A percentile compares a stretch with the other conserved stretches of the same genome.
These are phyloP conservation scores for Notoglanidium macrostoma DNA, from an alignment of 2,797 vertebrate genomes.

Conservation along the genomic window DNA sequence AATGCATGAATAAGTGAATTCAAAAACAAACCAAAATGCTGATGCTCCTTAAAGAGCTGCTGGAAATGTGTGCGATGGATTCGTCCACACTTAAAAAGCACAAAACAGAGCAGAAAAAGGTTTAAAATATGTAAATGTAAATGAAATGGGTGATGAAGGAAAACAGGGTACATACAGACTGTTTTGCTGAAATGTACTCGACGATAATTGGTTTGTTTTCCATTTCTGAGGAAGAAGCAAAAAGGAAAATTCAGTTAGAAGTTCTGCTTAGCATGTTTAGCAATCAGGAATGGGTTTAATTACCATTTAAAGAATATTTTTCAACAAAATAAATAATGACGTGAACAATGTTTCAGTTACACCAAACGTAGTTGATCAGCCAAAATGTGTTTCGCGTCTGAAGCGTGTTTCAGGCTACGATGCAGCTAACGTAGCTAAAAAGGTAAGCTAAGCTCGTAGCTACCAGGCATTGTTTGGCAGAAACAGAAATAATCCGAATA, in stretches of 20 bases:
- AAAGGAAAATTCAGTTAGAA: not conserved
- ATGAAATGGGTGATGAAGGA: not conserved
- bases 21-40: not conserved
- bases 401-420: not conserved
- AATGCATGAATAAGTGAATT: not conserved
- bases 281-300: not conserved
- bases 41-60: not conserved
- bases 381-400: not conserved
- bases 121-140: not conserved
- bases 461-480: not conserved
- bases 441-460: not conserved
- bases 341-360: not conserved
- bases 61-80: not conserved
- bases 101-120: not conserved
- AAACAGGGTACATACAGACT: conserved; percentile 24
- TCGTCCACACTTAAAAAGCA: not conserved
- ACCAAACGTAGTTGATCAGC: not conserved
- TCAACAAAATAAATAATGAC: not conserved
- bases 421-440: not conserved
- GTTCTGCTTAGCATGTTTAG: not conserved
- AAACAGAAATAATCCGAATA: not conserved
- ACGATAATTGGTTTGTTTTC: conserved; percentile 3
- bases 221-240: not conserved
- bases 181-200: not conserved
- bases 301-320: not conserved